Percentiles rank a stretch among this genome's conserved stretches.
phyloP scores from a whole-genome alignment of 2,888 invertebrate genomes.

The Cacoxenus indagator region DNA sequence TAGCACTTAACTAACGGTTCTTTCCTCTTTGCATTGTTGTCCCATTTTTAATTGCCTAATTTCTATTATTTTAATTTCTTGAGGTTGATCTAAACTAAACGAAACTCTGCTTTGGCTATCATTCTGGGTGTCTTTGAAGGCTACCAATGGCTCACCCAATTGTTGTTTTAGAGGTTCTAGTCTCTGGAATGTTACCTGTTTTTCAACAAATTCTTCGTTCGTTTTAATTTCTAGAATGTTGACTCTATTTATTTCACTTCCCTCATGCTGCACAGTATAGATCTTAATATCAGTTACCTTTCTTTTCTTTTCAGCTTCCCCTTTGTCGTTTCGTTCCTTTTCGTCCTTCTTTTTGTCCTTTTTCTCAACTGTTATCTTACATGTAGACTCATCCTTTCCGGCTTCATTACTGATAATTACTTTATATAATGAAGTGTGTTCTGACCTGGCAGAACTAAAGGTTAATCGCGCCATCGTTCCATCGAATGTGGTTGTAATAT shows the following conservation, averaged over 20 bases:
- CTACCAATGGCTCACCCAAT: neutral
- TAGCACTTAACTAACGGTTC: constrained; percentile 16
- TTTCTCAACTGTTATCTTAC: constrained; percentile 85
- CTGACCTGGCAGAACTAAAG: constrained; percentile 82
- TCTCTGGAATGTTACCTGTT: neutral
- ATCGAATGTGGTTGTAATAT: constrained; percentile 85
- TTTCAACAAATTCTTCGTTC: constrained; percentile 16
- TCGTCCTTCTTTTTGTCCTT: constrained; percentile 73
- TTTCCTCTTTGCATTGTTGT: constrained; percentile 22
- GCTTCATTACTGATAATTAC: constrained; percentile 91
- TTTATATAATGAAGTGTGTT: constrained; percentile 85
- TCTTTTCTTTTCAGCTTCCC: constrained; percentile 70
- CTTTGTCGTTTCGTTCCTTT: constrained; percentile 70
- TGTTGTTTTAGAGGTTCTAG: neutral
- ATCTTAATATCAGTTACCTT: constrained; percentile 71
- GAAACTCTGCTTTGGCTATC: constrained; percentile 30
- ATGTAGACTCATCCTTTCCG: constrained; percentile 90
- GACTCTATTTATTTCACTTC: constrained; percentile 1
- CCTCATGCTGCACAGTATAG: constrained; percentile 56
- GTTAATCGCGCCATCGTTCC: constrained; percentile 85
- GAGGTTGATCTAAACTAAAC: constrained; percentile 25
- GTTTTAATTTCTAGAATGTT: constrained; percentile 3
- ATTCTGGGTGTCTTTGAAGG: neutral
- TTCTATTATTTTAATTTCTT: neutral
- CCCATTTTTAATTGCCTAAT: neutral